Evolutionary conservation across 2,797 vertebrate species (phyloP), one percentile per base, ranked within the genome.

Genomic region (Hipposideros larvatus): DNA sequence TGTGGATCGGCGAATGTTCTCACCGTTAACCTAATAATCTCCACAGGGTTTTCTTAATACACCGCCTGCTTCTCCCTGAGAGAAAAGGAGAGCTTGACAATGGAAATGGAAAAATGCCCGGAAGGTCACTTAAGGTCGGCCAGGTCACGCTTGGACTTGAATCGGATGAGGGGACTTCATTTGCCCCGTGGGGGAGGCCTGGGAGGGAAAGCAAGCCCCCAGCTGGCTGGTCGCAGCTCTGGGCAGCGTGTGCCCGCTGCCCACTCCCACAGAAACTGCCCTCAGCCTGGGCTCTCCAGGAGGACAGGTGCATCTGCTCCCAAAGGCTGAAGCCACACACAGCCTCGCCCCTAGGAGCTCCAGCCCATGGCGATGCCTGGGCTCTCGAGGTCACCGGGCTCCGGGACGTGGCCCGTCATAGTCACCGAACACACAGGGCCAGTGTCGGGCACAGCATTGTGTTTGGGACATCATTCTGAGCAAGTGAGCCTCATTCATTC

Each of bases 401-500:
- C 22, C 0, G 0, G 15, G 11, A 28, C 31, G 0, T 0, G 59
- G 68, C 21, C 71, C 7, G 0, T 6, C 19, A 0, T 0, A 1
- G 28, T 53, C 59, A 9, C 34, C 41, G 8, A 16, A n/a, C 21
- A 14, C 0, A 0, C 14, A 28, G n/a, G 74, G 1, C 78, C 4
- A 0, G 19, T 0, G 0, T 34, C 0, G 0, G 61, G 43, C 15
- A 7, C 0, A 5, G n/a, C 5, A 0, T 1, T 8, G 28, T 3
- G 15, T 7, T 3, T 5, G 48, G 7, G 8, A 8, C 5, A 2
- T 14, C 14, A 1, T 15, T 34, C 53, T 2, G 28, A 48, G 74
- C 19, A 18, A 8, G 63, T 0, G 15, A 15, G 63, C 21, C 14
- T 0, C 7, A 1, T 2, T 15, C 10, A 37, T 46, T 24, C 31